phyloP scores from a whole-genome alignment of 1,140 invertebrate genomes.

The Drosophila mayri region DNA sequence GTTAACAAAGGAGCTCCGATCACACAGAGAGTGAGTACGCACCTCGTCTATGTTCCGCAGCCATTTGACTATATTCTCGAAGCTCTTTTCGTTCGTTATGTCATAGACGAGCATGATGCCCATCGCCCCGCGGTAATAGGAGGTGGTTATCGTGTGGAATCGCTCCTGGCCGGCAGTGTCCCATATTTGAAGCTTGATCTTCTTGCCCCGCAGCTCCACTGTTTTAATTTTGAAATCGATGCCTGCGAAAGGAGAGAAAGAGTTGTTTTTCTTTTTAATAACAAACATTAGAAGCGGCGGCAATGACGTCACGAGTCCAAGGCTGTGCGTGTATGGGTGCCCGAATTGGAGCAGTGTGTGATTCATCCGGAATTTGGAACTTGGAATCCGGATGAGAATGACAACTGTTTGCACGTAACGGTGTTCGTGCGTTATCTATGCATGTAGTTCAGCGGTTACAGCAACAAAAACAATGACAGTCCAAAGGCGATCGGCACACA shows the following conservation, averaged over 20 bases:
- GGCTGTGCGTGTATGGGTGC: not conserved
- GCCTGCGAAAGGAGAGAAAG: slow-evolving; percentile 87
- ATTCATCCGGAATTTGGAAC: slow-evolving; percentile 8
- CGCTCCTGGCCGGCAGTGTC: slow-evolving; percentile 94
- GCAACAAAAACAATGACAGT: slow-evolving; percentile 35
- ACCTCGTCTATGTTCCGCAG: slow-evolving; percentile 98
- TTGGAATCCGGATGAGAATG: slow-evolving; percentile 8
- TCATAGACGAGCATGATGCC: slow-evolving; percentile 99
- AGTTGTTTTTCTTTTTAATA: slow-evolving; percentile 1
- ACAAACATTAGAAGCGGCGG: not conserved
- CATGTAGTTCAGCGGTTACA: not conserved
- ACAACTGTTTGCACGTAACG: slow-evolving; percentile 40
- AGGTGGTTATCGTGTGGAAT: slow-evolving; percentile 99
- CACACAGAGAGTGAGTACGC: slow-evolving; percentile 10
- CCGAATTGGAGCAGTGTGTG: slow-evolving; percentile 12
- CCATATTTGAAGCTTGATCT: slow-evolving; percentile 99
- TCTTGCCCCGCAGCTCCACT: slow-evolving; percentile 98
- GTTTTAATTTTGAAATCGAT: slow-evolving; percentile 99
- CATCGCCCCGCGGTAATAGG: slow-evolving; percentile 99
- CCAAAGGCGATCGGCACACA: slow-evolving; percentile 42
- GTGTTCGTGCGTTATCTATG: slow-evolving; percentile 50
- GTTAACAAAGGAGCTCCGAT: not conserved
- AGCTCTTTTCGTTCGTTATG: slow-evolving; percentile 99
- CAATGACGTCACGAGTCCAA: slow-evolving; percentile 53
- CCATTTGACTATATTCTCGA: slow-evolving; percentile 99